phyloP scores from a whole-genome alignment of 2,888 invertebrate species.

The Xiphydria camelus region DNA sequence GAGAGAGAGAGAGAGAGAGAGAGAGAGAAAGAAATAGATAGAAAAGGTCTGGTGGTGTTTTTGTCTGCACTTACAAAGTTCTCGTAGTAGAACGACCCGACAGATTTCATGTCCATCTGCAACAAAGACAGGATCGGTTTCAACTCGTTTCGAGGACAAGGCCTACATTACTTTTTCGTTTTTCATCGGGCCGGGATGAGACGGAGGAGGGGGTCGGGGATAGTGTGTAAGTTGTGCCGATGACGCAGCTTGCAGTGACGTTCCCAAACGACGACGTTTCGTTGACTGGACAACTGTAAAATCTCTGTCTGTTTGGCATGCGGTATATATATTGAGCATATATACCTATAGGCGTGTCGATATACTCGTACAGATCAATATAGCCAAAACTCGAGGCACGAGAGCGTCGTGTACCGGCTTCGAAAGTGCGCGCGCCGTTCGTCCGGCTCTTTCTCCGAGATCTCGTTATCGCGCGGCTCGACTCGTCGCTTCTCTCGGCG shows the following conservation, averaged over 20 bases:
- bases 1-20: slow-evolving; percentile 28
- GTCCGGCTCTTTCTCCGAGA: too few species aligned
- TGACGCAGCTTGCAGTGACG: slow-evolving; percentile 58
- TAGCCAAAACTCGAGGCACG: too few species aligned
- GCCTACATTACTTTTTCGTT: slow-evolving; percentile 4
- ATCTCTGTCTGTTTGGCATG: too few species aligned
- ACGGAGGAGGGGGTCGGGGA: slow-evolving; percentile 25
- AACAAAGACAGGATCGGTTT: slow-evolving; percentile 62
- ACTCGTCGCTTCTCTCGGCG: too few species aligned
- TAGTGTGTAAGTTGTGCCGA: slow-evolving; percentile 52
- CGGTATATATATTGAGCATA: too few species aligned
- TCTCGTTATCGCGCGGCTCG: too few species aligned
- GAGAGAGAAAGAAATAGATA: slow-evolving; percentile 46
- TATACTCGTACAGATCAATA: too few species aligned
- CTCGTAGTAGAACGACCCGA: slow-evolving; percentile 94
- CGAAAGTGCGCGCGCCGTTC: too few species aligned
- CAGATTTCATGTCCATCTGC: slow-evolving; percentile 96
- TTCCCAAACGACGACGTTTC: slow-evolving; percentile 54
- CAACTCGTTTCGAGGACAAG: slow-evolving; percentile 50
- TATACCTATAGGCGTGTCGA: too few species aligned
- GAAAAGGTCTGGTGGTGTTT: slow-evolving; percentile 45
- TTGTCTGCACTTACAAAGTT: slow-evolving; percentile 84
- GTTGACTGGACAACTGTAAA: slow-evolving; percentile 54
- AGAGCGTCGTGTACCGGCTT: too few species aligned
- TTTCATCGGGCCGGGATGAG: slow-evolving; percentile 2